Conservation (phyloP, 2,113 vertebrate species). For the Acrocephalus kingi region DNA sequence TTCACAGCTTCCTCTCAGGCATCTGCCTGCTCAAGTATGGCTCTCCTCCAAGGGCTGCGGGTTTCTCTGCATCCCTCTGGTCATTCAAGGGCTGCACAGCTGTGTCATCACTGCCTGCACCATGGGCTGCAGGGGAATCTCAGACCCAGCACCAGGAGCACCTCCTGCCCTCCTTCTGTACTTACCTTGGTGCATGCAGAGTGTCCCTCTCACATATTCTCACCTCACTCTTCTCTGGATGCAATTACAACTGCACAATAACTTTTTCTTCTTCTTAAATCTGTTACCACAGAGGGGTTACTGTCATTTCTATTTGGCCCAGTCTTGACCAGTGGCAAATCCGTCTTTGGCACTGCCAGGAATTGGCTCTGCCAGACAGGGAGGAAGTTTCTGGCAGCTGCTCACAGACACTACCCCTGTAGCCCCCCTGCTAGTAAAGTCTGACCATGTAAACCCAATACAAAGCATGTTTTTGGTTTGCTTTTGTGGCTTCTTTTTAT, state of each 20-base stretch:
- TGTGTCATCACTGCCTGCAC: not conserved
- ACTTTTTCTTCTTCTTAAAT: not conserved
- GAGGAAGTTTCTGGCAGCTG: not conserved
- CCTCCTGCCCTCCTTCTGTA: accelerated
- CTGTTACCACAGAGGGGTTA: not conserved
- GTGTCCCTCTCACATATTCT: not conserved
- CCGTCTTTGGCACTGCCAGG: accelerated
- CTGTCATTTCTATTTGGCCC: not conserved
- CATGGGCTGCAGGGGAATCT: not conserved
- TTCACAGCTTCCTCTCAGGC: not conserved
- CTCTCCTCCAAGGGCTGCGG: accelerated
- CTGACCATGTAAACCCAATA: not conserved
- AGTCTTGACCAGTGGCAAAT: accelerated
- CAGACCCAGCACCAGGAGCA: accelerated
- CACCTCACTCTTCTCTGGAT: not conserved
- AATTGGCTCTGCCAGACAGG: not conserved
- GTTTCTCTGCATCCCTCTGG: not conserved
- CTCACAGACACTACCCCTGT: not conserved
- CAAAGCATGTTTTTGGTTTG: accelerated
- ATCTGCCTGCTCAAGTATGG: not conserved
- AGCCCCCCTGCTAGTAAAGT: not conserved
- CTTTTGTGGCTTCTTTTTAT: not conserved
- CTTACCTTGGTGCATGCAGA: not conserved
- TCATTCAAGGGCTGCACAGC: not conserved
- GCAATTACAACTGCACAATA: not conserved